Conservation (phyloP, 37 sponge, comb jelly and placozoan species). For the Spongilla lacustris region DNA sequence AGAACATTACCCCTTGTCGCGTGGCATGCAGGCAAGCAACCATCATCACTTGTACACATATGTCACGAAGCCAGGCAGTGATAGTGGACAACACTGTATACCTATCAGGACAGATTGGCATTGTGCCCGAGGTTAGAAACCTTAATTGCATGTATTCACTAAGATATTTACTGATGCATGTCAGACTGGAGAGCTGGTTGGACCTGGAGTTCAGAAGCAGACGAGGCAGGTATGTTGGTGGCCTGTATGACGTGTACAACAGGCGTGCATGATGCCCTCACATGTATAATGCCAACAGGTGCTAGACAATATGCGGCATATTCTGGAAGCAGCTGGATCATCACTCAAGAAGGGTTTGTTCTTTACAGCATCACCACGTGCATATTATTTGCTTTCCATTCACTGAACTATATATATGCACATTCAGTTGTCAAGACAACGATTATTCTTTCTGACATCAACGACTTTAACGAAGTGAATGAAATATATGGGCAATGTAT, state of each 20-base stretch:
- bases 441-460: constrained; percentile 78
- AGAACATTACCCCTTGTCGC: background rate
- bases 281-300: constrained; percentile 18
- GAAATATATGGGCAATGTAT: constrained; percentile 79
- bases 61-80: constrained; percentile 89
- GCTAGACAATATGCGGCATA: constrained; percentile 57
- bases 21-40: background rate
- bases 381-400: background rate
- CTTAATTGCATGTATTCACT: too few species aligned
- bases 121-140: constrained; percentile 80
- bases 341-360: constrained; percentile 63
- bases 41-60: background rate
- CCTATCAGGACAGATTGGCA: constrained; percentile 88
- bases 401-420: background rate
- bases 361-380: too few species aligned
- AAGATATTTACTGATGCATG: background rate
- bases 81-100: constrained; percentile 62
- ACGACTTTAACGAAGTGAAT: constrained; percentile 78
- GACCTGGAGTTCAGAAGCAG: constrained; percentile 72
- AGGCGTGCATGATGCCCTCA: too few species aligned
- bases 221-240: constrained; percentile 67
- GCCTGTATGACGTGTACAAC: too few species aligned
- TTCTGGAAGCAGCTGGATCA: constrained; percentile 75
- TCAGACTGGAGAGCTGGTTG: constrained; percentile 66
- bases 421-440: constrained; percentile 88